Evolutionary conservation across 2,113 vertebrate species (phyloP).

Genomic region (Cyanoramphus novaezelandiae): DNA sequence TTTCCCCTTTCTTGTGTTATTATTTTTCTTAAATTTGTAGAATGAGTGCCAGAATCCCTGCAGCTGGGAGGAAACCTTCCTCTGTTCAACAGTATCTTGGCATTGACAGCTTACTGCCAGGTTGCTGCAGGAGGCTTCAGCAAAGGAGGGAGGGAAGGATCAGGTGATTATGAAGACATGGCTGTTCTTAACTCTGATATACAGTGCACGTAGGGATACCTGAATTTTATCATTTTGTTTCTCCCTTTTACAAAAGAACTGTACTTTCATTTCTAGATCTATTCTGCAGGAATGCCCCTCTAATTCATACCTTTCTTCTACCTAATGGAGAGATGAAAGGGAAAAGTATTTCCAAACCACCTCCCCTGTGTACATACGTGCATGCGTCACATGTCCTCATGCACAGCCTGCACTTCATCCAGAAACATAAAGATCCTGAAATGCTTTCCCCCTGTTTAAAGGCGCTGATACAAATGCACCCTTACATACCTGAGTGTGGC

Average conservation of each 20-base stretch:
- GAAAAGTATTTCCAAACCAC: not conserved
- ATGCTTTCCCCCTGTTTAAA: not conserved
- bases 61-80: conserved; percentile 38
- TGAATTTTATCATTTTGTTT: not conserved
- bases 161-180: not conserved
- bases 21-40: conserved; percentile 39
- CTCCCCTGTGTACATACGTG: not conserved
- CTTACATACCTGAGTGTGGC: not conserved
- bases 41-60: conserved; percentile 41
- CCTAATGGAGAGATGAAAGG: not conserved
- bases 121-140: conserved; percentile 27
- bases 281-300: not conserved
- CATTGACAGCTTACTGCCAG: conserved; percentile 31
- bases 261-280: not conserved
- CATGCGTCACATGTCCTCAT: accelerated
- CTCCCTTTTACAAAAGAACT: not conserved
- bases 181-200: conserved; percentile 15
- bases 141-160: not conserved
- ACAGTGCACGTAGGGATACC: not conserved
- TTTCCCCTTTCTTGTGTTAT: not conserved
- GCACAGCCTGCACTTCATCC: not conserved
- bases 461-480: not conserved
- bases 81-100: conserved; percentile 14
- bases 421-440: not conserved
- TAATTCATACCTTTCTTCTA: not conserved